Conservation (phyloP, 2,888 invertebrate species). For the Auanema freiburgensis region DNA sequence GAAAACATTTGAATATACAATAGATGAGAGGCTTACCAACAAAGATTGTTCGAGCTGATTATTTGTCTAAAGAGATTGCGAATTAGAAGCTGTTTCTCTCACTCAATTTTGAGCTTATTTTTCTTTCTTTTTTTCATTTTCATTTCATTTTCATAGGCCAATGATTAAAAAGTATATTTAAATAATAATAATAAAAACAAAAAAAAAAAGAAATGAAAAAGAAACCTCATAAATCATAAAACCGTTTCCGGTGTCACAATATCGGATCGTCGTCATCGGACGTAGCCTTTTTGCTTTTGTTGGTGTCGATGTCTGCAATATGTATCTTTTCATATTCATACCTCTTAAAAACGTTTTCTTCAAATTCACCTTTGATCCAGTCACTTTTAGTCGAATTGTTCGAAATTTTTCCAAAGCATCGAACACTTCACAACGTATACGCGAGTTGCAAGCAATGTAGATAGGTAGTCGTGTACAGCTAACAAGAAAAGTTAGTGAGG, state of each 20-base stretch:
- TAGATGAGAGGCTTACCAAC: constrained; percentile 11
- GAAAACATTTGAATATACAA: constrained; percentile 10
- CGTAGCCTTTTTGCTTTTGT: constrained; percentile 28
- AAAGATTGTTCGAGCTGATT: neutral
- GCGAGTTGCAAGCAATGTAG: constrained; percentile 55
- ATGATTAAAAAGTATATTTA: no score
- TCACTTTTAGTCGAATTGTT: constrained; percentile 24
- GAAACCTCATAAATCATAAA: constrained; percentile 48
- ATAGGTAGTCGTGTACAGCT: constrained; percentile 56
- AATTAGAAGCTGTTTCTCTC: no score
- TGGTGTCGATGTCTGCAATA: neutral
- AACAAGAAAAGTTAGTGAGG: constrained; percentile 2
- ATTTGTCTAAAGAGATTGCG: no score
- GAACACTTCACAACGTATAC: constrained; percentile 40
- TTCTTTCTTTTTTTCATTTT: constrained; percentile 1
- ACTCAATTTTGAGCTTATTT: neutral
- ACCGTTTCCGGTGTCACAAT: constrained; percentile 47
- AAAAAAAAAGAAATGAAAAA: neutral
- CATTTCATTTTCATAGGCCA: neutral
- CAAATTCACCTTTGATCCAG: constrained; percentile 11
- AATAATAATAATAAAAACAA: no score
- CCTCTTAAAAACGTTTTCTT: neutral
- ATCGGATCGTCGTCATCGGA: constrained; percentile 39
- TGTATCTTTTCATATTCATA: neutral
- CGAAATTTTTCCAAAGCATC: constrained; percentile 31